A percentile compares a stretch with the other conserved stretches of the same genome.
These are phyloP conservation scores for Linhomoeus sp. DNA, from an alignment of 2,888 invertebrate genomes.

Conservation along the genomic window DNA sequence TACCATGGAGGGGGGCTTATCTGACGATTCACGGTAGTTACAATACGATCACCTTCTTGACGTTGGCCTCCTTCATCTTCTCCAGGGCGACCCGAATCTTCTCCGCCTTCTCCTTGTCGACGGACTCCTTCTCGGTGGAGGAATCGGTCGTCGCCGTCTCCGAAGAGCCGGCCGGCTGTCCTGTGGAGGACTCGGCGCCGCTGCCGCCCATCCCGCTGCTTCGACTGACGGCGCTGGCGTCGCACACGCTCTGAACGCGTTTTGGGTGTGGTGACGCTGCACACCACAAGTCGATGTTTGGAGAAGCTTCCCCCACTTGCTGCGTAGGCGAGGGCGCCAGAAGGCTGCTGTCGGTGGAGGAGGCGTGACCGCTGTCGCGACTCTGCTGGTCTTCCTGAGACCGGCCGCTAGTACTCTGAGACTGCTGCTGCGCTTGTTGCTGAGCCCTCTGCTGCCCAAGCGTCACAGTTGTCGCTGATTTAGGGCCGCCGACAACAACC, in stretches of 20 bases:
- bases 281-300: neutral
- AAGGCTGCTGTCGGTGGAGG: neutral
- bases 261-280: neutral
- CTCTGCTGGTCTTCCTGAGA: too few species aligned
- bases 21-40: too few species aligned
- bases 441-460: too few species aligned
- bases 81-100: constrained; percentile 88
- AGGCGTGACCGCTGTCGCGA: neutral
- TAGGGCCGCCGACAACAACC: too few species aligned
- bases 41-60: constrained; percentile 42
- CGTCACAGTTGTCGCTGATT: too few species aligned
- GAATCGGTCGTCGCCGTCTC: constrained; percentile 33
- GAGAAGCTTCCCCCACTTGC: too few species aligned
- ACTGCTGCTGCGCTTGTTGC: too few species aligned
- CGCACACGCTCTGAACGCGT: neutral
- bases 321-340: neutral
- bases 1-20: too few species aligned
- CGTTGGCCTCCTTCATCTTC: constrained; percentile 83
- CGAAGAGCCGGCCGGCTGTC: constrained; percentile 42
- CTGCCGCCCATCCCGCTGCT: constrained; percentile 46
- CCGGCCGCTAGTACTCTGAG: too few species aligned
- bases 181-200: constrained; percentile 5
- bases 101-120: constrained; percentile 58
- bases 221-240: constrained; percentile 7
- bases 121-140: constrained; percentile 8